A percentile compares a stretch with the other conserved stretches of the same genome.
These are phyloP conservation scores for Ferrisia virgata DNA, from an alignment of 2,888 invertebrate genomes.

Conservation along the genomic window DNA sequence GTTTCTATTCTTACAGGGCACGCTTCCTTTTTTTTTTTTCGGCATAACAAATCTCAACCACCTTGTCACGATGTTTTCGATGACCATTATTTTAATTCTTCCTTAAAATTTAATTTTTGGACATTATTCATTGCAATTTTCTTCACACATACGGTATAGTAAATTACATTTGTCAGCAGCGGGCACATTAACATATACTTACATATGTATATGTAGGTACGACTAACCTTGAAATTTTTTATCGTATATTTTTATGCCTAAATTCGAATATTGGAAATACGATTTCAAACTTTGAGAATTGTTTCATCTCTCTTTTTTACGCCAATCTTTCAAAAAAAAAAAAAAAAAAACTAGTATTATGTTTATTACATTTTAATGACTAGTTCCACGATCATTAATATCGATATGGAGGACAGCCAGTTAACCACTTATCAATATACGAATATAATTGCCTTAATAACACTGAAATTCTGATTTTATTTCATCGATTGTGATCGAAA, in stretches of 20 bases:
- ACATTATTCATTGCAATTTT: neutral
- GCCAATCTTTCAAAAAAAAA: neutral
- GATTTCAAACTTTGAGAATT: neutral
- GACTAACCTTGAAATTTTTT: too few species aligned
- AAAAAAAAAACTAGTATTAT: constrained; percentile 23
- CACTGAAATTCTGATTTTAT: neutral
- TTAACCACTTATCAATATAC: neutral
- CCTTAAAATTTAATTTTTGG: neutral
- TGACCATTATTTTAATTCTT: constrained; percentile 11
- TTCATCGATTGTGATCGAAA: neutral
- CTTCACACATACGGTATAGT: too few species aligned
- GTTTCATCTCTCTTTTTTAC: neutral
- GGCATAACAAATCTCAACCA: neutral
- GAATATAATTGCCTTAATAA: neutral
- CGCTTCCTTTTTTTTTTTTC: neutral
- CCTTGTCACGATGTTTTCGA: constrained; percentile 7
- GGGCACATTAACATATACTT: too few species aligned
- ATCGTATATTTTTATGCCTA: neutral
- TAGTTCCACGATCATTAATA: constrained; percentile 28
- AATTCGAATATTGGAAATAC: neutral
- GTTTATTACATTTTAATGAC: constrained; percentile 41
- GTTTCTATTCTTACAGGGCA: constrained; percentile 7
- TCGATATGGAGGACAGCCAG: constrained; percentile 19
- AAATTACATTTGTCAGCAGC: too few species aligned
- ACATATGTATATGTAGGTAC: neutral